phyloP scores from a whole-genome alignment of 1,140 invertebrate genomes.

The Pogonomyrmex californicus region DNA sequence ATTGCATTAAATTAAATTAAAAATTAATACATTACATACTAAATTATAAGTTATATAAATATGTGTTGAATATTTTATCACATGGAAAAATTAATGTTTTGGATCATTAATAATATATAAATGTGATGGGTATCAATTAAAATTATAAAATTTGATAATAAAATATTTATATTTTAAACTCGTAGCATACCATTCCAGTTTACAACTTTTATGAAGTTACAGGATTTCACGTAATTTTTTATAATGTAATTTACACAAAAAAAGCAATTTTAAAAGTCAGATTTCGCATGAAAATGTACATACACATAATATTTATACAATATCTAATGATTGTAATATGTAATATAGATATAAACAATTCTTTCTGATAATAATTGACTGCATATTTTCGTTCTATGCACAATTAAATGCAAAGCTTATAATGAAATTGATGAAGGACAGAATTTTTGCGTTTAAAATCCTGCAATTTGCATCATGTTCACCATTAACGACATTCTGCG shows the following conservation, averaged over 20 bases:
- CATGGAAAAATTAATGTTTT: neutral
- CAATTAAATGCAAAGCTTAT: slow-evolving; percentile 69
- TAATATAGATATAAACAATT: neutral
- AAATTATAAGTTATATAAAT: neutral
- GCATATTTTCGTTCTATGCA: slow-evolving; percentile 32
- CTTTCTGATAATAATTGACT: slow-evolving; percentile 21
- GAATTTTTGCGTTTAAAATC: slow-evolving; percentile 87
- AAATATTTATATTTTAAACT: neutral
- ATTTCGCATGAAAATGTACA: neutral
- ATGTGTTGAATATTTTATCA: neutral
- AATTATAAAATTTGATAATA: slow-evolving; percentile 1
- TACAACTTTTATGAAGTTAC: neutral
- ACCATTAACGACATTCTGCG: slow-evolving; percentile 87
- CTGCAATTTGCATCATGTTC: slow-evolving; percentile 89
- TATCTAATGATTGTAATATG: slow-evolving; percentile 13
- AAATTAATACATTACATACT: too few species aligned
- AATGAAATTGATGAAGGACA: slow-evolving; percentile 87
- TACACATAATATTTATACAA: slow-evolving; percentile 18
- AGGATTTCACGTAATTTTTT: neutral
- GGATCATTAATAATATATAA: neutral
- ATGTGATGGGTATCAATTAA: neutral
- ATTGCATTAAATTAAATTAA: neutral
- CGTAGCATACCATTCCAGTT: neutral
- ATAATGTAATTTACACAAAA: neutral
- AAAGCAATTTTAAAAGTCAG: slow-evolving; percentile 11